Evolutionary conservation across 37 sponge, comb jelly and placozoan species (phyloP), one percentile per base, ranked within the genome.

Genomic region (Lycopodina hypogea): DNA sequence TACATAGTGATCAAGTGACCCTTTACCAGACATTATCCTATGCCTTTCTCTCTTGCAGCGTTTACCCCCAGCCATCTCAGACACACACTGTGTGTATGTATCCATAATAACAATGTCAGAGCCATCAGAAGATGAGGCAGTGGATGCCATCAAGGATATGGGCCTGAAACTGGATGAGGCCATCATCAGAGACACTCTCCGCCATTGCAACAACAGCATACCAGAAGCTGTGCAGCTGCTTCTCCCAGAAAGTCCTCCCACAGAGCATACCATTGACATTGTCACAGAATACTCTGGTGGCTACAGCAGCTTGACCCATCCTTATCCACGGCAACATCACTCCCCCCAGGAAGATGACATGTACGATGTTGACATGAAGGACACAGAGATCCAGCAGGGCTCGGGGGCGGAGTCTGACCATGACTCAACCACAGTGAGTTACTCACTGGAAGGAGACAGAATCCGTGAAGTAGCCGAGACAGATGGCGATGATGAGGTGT

Each of bases 381-480:
- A 83, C 50, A 76, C 77, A 0, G 87, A 87, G 64, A 76, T 64
- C 28, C 82, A 81, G 28, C 69, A 69, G 9, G 75, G 76, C 14
- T 71, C 80, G 11, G 76, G 72, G 29, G 82, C 53, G 17, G 87
- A 87, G 36, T 76, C 77, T 45, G 87, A 87, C 38, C 61, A 42
- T 24, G 82, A 87, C 76, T 79, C 81, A 1, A 87, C 87, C 22
- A 87, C 87, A 0, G 87, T 87, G 35, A 87, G 87, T 30, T 87
- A 87, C 50, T 77, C 82, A 18, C 72, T 87, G 68, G 87, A 87
- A 12, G 85, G 78, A 37, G 85, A 85, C n/a, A 73, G 39, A 17
- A 53, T 80, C 29, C 41, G 67, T 14, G 87, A 87, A 8, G 34
- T 81, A 3, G 87, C 61, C 37, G 86, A 74, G 61, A 68, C 51